A percentile compares a stretch with the other conserved stretches of the same genome.
phyloP scores from a whole-genome alignment of 2,113 vertebrate genomes.

The Ceratotherium simum region DNA sequence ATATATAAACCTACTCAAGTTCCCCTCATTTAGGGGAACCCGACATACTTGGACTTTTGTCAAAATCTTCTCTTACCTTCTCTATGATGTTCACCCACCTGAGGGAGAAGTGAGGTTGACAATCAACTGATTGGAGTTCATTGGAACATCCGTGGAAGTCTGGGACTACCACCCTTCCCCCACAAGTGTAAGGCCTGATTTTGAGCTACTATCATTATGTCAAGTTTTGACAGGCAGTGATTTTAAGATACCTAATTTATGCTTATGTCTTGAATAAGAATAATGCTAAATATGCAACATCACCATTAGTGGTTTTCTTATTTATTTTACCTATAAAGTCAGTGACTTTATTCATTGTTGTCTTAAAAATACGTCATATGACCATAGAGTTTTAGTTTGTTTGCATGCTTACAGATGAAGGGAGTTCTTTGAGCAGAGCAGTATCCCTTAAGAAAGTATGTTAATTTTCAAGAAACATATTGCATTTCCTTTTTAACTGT shows the following conservation, averaged over 20 bases:
- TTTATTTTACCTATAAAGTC: not conserved
- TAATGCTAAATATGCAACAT: not conserved
- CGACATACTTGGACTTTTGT: not conserved
- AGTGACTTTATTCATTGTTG: not conserved
- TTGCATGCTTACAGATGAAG: not conserved
- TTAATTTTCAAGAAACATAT: constrained; percentile 26
- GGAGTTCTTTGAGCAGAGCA: not conserved
- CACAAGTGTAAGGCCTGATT: not conserved
- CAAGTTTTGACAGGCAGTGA: not conserved
- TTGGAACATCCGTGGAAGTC: not conserved
- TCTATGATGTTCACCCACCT: not conserved
- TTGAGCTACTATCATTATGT: not conserved
- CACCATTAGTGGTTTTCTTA: not conserved
- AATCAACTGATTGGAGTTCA: not conserved
- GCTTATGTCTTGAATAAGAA: not conserved
- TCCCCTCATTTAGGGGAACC: not conserved
- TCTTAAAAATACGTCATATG: not conserved
- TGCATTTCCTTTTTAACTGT: not conserved
- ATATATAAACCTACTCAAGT: not conserved
- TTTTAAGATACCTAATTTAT: constrained; percentile 28
- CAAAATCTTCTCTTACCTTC: not conserved
- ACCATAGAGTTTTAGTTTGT: not conserved
- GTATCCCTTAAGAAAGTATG: not conserved
- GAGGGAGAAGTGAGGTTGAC: not conserved
- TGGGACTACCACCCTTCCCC: not conserved